Base-by-base conservation (phyloP, 2,888 invertebrate genomes). In the Melinaea marsaeus region DNA sequence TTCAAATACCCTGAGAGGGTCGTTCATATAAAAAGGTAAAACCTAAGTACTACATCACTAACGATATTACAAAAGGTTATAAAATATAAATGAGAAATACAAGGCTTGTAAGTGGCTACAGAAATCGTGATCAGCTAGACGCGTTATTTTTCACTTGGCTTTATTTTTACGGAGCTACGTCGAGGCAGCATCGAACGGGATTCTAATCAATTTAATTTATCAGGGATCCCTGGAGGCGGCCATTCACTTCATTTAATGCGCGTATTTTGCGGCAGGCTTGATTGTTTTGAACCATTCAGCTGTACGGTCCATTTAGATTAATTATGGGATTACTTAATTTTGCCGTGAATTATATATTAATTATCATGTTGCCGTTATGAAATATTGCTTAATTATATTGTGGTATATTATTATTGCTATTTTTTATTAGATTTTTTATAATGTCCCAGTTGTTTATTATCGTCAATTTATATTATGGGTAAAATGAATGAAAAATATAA, bases 121-220 rank as follows among this genome's bases (percentile, higher is more conserved):
- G 75, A 78, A 79, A 80, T 79, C 74, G 74, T 72, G 74, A 76
- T 72, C 72, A 72, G 72, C 75, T 75, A 78, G 79, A 78, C 77
- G 79, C 79, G 80, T 81, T 85, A 85, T 88, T 89, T 90, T 89
- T 88, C 83, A 84, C 81, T 82, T 76, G 79, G 79, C 82, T 86
- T 87, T 90, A 88, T 87, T 90, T 89, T 89, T 86, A 79, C 84
- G 78, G 75, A 75, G 83, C 85, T 81, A 84, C 87, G 85, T 83
- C 83, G 83, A 78, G 82, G 76, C 81, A 79, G 82, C 85, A 84
- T 88, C 86, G 86, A 85, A 83, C 88, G 84, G 88, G 88, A 88
- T 90, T 88, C 90, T 90, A 90, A 90, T 90, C 90, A 90, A 90
- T 90, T 90, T 90, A 90, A 90, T 90, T 90, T 90, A 90, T 90